phyloP scores from a whole-genome alignment of 2,113 vertebrate species.

The Chaenocephalus aceratus region DNA sequence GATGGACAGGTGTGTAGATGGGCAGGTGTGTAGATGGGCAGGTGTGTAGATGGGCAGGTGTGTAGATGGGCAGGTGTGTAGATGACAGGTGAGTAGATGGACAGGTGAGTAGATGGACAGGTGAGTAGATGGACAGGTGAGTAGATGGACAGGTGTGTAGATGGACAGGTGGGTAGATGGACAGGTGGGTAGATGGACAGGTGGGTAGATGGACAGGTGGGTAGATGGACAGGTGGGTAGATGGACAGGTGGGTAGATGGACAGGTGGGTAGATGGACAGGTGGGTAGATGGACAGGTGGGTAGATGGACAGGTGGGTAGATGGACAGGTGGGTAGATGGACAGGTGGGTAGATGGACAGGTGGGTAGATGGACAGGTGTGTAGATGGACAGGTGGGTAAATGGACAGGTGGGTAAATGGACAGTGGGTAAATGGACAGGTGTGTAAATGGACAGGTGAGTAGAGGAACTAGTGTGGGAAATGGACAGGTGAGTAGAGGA shows the following conservation, averaged over 20 bases:
- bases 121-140: no score
- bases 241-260: not conserved
- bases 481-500: no score
- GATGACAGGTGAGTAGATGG: no score
- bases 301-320: not conserved
- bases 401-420: not conserved
- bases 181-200: not conserved
- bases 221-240: not conserved
- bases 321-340: not conserved
- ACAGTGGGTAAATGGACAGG: no score
- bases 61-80: not conserved
- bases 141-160: no score
- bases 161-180: not conserved
- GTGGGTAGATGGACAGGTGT: no score
- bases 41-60: no score
- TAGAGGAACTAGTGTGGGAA: no score
- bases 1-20: no score
- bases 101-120: not conserved
- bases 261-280: not conserved
- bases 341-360: no score
- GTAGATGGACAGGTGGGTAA: not conserved
- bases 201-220: not conserved
- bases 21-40: no score
- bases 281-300: not conserved
- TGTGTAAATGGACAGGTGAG: not conserved